phyloP scores from a whole-genome alignment of 2,797 vertebrate species.

The Trichosurus vulpecula region DNA sequence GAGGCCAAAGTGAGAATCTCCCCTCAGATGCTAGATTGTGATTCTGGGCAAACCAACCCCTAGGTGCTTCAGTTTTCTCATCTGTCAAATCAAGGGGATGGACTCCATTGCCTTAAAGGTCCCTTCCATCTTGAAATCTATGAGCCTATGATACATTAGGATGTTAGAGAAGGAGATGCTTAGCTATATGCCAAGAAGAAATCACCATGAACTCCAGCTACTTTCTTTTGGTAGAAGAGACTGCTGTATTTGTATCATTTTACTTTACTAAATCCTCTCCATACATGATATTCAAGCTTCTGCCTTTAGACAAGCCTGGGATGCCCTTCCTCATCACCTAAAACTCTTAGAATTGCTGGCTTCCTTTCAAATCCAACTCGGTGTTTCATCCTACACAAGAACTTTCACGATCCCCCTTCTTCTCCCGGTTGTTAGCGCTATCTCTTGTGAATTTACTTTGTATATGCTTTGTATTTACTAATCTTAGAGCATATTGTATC shows the following conservation, averaged over 20 bases:
- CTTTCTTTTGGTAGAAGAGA: conserved; percentile 12
- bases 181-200: not conserved
- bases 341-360: not conserved
- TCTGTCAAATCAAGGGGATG: not conserved
- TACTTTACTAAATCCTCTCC: not conserved
- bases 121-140: not conserved
- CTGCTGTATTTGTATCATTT: conserved; percentile 30
- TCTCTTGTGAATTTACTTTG: not conserved
- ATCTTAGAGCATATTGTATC: not conserved
- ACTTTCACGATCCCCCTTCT: not conserved
- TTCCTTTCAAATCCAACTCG: not conserved
- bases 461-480: not conserved
- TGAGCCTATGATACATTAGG: not conserved
- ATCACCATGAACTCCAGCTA: conserved; percentile 31
- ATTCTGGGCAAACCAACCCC: not conserved
- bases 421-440: not conserved
- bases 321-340: not conserved
- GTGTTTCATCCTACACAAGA: not conserved
- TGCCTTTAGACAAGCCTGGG: not conserved
- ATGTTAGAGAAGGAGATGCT: conserved; percentile 21
- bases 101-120: not conserved
- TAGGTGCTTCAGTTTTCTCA: not conserved
- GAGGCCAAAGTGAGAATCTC: not conserved
- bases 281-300: not conserved
- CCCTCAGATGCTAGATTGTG: not conserved